Evolutionary conservation across 2,888 invertebrate genomes (phyloP).

Genomic region (Eristalis intricaria): DNA sequence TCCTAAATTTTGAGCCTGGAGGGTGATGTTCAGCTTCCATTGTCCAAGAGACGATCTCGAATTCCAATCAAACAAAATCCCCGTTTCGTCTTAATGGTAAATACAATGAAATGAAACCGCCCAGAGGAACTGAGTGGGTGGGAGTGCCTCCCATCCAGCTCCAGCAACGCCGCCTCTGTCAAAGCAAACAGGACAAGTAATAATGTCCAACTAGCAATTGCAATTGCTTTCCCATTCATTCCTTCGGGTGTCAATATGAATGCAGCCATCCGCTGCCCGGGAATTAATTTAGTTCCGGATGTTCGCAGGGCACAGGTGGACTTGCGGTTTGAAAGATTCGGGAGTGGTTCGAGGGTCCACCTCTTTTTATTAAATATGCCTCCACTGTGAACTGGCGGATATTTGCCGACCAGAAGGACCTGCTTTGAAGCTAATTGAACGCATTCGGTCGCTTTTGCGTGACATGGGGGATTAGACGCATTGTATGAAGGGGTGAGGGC

Average conservation of each 20-base stretch:
- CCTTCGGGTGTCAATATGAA: background rate
- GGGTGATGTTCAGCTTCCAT: too few species aligned
- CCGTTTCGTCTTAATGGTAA: too few species aligned
- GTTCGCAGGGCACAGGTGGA: background rate
- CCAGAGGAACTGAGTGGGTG: too few species aligned
- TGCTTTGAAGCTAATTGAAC: background rate
- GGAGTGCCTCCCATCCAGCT: too few species aligned
- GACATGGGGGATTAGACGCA: background rate
- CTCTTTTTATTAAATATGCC: background rate
- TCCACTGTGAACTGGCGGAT: background rate
- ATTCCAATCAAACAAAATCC: too few species aligned
- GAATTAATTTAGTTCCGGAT: background rate
- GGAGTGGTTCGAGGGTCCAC: background rate
- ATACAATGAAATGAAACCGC: too few species aligned
- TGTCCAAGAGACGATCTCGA: too few species aligned
- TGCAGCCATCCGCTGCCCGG: background rate
- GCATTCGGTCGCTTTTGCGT: background rate
- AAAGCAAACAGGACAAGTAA: background rate
- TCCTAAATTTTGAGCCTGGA: too few species aligned
- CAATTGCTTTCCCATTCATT: background rate
- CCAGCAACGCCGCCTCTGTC: background rate
- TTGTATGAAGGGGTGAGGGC: background rate
- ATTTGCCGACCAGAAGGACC: background rate
- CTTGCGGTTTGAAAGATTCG: background rate
- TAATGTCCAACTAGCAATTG: background rate